Conservation (phyloP, 2,113 vertebrate genomes). For the Channa maculata region DNA sequence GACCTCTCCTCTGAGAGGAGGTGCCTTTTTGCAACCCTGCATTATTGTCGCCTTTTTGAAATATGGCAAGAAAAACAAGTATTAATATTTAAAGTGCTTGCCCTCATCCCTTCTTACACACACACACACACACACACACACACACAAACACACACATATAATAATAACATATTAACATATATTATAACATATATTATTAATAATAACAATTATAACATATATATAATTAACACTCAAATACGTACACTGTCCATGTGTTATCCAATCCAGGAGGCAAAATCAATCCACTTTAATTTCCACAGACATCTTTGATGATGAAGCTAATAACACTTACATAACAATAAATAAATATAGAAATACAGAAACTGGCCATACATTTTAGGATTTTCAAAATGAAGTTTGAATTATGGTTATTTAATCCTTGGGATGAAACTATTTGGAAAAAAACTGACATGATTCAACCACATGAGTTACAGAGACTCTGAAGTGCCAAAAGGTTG, state of each 20-base stretch:
- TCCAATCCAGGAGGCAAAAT: conserved; percentile 27
- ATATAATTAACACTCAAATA: too few species aligned
- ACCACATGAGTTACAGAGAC: too few species aligned
- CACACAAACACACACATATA: too few species aligned
- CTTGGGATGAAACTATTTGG: too few species aligned
- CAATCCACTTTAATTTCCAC: conserved; percentile 2
- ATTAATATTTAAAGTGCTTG: conserved; percentile 94
- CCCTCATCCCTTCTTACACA: conserved; percentile 44
- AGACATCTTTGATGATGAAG: conserved; percentile 6
- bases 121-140: conserved; percentile 20
- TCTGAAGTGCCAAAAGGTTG: too few species aligned
- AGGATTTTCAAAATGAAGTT: too few species aligned
- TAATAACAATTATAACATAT: too few species aligned
- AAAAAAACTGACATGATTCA: too few species aligned
- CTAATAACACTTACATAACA: background rate
- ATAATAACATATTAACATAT: too few species aligned
- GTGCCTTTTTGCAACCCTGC: conserved; percentile 86
- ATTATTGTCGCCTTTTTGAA: conserved; percentile 93
- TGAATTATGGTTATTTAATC: too few species aligned
- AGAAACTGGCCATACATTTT: background rate
- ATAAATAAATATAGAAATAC: background rate
- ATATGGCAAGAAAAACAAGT: conserved; percentile 84
- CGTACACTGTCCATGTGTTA: too few species aligned
- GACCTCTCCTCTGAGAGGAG: conserved; percentile 88
- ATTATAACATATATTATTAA: too few species aligned